Evolutionary conservation across 2,113 vertebrate species (phyloP).

Genomic region (Myocastor coypus): DNA sequence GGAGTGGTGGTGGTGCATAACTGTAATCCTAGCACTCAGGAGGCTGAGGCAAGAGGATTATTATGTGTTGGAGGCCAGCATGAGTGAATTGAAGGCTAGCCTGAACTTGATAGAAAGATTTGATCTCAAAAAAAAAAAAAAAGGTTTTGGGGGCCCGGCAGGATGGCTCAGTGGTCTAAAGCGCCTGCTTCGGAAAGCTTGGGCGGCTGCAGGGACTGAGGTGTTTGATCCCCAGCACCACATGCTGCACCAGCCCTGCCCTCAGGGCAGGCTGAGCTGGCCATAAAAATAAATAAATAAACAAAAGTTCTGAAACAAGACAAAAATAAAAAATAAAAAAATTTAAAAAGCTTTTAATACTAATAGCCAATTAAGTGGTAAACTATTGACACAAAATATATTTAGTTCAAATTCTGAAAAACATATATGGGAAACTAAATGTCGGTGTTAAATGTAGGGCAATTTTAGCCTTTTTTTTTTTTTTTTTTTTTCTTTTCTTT

Average conservation of each 20-base stretch:
- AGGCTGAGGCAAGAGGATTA: not conserved
- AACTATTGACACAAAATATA: slow-evolving; percentile 12
- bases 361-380: slow-evolving; percentile 15
- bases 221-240: no score
- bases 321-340: no score
- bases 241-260: no score
- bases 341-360: not conserved
- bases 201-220: no score
- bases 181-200: no score
- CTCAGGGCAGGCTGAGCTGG: no score
- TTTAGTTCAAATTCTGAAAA: slow-evolving; percentile 46
- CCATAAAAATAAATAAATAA: no score
- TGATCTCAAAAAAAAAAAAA: not conserved
- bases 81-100: not conserved
- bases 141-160: no score
- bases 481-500: slow-evolving; percentile 39
- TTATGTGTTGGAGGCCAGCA: not conserved
- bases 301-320: no score
- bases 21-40: not conserved
- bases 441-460: not conserved
- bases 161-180: no score
- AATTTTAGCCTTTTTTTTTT: slow-evolving; percentile 18
- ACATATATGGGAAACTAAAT: slow-evolving; percentile 26
- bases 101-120: not conserved
- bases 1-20: not conserved